Evolutionary conservation across 1,140 invertebrate species (phyloP), one percentile per base, ranked within the genome.

Genomic region (Zophobas morio): DNA sequence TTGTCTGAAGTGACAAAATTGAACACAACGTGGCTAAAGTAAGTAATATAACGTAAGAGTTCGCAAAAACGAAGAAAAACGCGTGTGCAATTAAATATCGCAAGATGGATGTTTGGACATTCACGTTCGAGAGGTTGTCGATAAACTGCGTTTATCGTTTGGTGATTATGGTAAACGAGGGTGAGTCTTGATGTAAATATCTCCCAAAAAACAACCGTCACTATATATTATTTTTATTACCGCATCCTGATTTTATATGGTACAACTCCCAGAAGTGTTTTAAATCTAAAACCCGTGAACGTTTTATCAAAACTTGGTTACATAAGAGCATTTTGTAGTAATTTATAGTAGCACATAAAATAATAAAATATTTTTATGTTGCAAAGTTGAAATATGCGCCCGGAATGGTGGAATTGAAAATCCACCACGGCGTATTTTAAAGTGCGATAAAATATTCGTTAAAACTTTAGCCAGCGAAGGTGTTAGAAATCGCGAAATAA

Each of bases 351-450:
- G 79, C 73, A 79, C 80, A 82, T 83, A 81, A 81, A 83, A 83
- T 82, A 83, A 82, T 82, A 81, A 78, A 81, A 82, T 83, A 82
- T 82, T 82, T 82, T 80, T 81, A 80, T 81, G 77, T 77, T 80
- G 70, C 70, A 78, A 82, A 76, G 75, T 73, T 82, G 80, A 82
- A 80, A 82, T 79, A 82, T 79, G 75, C 76, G 56, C 73, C 53
- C 35, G 42, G 70, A 80, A 63, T 60, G 79, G 70, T 78, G 76
- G 75, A 81, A 81, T 71, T 78, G 78, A 81, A 80, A 1, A 66
- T 73, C 39, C 51, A 39, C 33, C 8, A 6, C 63, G 63, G 63
- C 35, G 33, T 8, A n/a, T 46, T 73, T 73, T 73, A 42, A 56
- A 53, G n/a, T 32, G 8, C 60, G 39, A 40, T 63, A 63, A 63